Percentiles rank a stretch among this genome's conserved stretches.
phyloP scores from a whole-genome alignment of 1,140 invertebrate species.

The Aphidius ervi region DNA sequence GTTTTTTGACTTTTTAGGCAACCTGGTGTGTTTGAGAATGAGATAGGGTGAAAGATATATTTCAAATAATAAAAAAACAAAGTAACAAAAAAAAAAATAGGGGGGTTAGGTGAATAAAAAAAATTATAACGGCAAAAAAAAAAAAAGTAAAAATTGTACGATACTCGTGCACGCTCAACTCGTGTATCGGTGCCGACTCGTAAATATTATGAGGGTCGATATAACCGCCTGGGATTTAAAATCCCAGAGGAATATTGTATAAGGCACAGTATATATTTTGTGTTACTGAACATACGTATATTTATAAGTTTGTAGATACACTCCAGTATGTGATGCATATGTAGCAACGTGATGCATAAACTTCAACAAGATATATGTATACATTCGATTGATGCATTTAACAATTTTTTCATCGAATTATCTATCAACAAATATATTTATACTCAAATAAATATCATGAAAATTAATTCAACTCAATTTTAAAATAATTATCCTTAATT shows the following conservation, averaged over 20 bases:
- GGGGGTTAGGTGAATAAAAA: slow-evolving; percentile 14
- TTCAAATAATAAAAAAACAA: slow-evolving; percentile 6
- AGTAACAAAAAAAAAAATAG: slow-evolving; percentile 8
- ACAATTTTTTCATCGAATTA: too few species aligned
- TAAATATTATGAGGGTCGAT: slow-evolving; percentile 51
- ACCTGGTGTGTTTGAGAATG: not conserved
- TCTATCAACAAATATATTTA: too few species aligned
- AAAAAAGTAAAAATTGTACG: slow-evolving; percentile 1
- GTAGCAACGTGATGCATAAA: too few species aligned
- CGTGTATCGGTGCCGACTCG: slow-evolving; percentile 33
- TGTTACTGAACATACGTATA: slow-evolving; percentile 11
- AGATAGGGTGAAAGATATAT: slow-evolving; percentile 14
- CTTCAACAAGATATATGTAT: too few species aligned
- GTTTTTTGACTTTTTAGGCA: not conserved
- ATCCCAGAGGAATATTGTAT: slow-evolving; percentile 30
- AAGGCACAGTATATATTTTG: slow-evolving; percentile 4
- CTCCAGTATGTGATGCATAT: too few species aligned
- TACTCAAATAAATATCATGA: too few species aligned
- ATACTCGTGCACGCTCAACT: slow-evolving; percentile 7
- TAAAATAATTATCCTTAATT: too few species aligned
- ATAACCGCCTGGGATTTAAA: slow-evolving; percentile 47
- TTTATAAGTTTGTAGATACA: too few species aligned
- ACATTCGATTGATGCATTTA: too few species aligned
- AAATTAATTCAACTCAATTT: too few species aligned
- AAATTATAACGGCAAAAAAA: not conserved